Percentiles rank a stretch among this genome's conserved stretches.
Conservation (phyloP, 1,140 invertebrate species). For the Pseudomyrmex concolor region DNA sequence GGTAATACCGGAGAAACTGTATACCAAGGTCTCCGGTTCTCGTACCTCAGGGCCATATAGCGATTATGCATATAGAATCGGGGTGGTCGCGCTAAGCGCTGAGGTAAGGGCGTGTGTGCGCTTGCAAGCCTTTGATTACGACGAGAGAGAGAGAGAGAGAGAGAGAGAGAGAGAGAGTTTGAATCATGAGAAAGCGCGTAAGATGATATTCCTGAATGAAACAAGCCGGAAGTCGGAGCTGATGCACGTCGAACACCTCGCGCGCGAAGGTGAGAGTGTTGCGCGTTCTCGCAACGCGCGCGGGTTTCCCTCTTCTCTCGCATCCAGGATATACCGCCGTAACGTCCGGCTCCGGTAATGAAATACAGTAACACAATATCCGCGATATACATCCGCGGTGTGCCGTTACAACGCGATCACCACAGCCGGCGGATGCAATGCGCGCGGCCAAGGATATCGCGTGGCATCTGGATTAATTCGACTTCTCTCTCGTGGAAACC, state of each 20-base stretch:
- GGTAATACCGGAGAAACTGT: constrained; percentile 8
- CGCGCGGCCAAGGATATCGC: constrained; percentile 64
- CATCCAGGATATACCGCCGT: constrained; percentile 61
- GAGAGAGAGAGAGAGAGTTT: constrained; percentile 58
- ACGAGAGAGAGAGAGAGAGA: constrained; percentile 10
- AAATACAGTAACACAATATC: constrained; percentile 81
- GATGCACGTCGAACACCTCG: neutral
- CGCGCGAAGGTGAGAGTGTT: constrained; percentile 65
- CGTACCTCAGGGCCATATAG: neutral
- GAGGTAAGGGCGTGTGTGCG: constrained; percentile 29
- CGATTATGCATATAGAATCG: constrained; percentile 40
- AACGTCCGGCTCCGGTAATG: constrained; percentile 74
- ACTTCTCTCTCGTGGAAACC: constrained; percentile 45
- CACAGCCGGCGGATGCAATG: neutral
- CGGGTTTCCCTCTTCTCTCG: neutral
- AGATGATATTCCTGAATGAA: constrained; percentile 72
- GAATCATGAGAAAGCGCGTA: constrained; percentile 72
- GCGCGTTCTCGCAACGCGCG: neutral
- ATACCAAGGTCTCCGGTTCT: neutral
- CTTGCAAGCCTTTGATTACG: constrained; percentile 70
- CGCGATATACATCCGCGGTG: constrained; percentile 74
- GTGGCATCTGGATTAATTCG: constrained; percentile 71
- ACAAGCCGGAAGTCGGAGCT: constrained; percentile 68
- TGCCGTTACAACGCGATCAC: constrained; percentile 66
- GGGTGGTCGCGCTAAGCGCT: constrained; percentile 62